Conservation (phyloP, 2,888 invertebrate genomes). For the Diaphora mendica region DNA sequence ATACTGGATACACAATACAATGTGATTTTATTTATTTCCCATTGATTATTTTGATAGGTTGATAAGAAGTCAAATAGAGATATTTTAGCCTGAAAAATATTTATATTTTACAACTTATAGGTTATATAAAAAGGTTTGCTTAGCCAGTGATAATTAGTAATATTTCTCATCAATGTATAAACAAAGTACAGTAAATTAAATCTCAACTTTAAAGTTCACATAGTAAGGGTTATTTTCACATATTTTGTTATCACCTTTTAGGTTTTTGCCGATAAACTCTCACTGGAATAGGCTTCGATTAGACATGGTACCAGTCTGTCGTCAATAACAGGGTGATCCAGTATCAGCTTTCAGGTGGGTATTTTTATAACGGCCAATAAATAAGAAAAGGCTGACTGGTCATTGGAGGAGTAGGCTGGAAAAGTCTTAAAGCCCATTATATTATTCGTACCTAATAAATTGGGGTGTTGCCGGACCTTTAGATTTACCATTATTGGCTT, state of each 20-base stretch:
- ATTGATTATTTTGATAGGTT: no score
- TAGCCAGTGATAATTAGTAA: background rate
- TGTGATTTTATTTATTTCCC: no score
- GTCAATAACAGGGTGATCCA: constrained; percentile 2
- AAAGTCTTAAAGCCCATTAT: constrained; percentile 4
- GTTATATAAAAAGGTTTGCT: no score
- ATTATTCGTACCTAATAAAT: constrained; percentile 12
- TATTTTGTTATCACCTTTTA: background rate
- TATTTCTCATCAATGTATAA: background rate
- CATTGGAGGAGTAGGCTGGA: background rate
- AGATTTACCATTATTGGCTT: background rate
- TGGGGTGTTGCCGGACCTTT: background rate
- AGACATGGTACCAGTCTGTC: constrained; percentile 1
- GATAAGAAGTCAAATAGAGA: background rate
- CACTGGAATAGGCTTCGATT: background rate
- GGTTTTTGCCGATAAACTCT: background rate
- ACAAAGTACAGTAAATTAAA: background rate
- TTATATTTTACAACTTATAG: no score
- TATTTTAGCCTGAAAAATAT: background rate
- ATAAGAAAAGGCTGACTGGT: constrained; percentile 11
- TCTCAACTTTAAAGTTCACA: background rate
- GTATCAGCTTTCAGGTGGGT: background rate
- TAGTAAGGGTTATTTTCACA: background rate
- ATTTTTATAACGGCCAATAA: constrained; percentile 13
- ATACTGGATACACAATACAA: no score